Evolutionary conservation across 2,113 vertebrate genomes (phyloP).

Genomic region (Leptosomus discolor): DNA sequence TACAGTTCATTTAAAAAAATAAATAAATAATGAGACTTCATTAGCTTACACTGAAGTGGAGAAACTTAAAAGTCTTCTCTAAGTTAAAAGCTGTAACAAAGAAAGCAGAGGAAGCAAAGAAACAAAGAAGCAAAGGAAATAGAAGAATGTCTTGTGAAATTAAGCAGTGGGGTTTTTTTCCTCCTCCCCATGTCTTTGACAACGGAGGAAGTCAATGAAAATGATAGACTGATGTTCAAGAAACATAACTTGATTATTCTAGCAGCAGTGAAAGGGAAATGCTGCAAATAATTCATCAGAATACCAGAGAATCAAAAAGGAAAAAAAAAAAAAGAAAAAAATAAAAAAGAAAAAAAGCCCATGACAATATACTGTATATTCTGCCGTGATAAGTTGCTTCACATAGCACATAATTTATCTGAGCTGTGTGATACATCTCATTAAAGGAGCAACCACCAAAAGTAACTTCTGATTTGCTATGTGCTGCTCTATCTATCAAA

Average conservation of each 20-base stretch:
- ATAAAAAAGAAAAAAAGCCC: conserved; percentile 19
- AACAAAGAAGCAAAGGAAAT: conserved; percentile 52
- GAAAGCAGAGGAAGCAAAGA: conserved; percentile 42
- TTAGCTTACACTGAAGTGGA: conserved; percentile 53
- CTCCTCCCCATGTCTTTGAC: conserved; percentile 7
- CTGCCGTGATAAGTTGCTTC: conserved; percentile 60
- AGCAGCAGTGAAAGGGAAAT: conserved; percentile 56
- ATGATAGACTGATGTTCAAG: conserved; percentile 63
- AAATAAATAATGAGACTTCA: conserved; percentile 60
- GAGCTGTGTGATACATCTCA: conserved; percentile 62
- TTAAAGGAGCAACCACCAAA: conserved; percentile 67
- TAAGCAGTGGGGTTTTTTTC: conserved; percentile 13
- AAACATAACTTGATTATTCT: conserved; percentile 67
- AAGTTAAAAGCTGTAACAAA: conserved; percentile 65
- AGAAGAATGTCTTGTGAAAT: conserved; percentile 56
- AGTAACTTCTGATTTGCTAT: conserved; percentile 66
- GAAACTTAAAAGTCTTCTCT: conserved; percentile 48
- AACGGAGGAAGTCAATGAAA: conserved; percentile 44
- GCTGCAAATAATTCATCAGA: conserved; percentile 72
- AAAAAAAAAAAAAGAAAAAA: no score
- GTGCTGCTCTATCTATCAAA: conserved; percentile 61
- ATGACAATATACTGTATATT: conserved; percentile 69
- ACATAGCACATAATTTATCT: conserved; percentile 66
- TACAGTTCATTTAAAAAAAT: conserved; percentile 57
- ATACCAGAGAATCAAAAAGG: conserved; percentile 54